Evolutionary conservation across 2,888 invertebrate species (phyloP), one percentile per base, ranked within the genome.

Genomic region (Thymelicus lineola): DNA sequence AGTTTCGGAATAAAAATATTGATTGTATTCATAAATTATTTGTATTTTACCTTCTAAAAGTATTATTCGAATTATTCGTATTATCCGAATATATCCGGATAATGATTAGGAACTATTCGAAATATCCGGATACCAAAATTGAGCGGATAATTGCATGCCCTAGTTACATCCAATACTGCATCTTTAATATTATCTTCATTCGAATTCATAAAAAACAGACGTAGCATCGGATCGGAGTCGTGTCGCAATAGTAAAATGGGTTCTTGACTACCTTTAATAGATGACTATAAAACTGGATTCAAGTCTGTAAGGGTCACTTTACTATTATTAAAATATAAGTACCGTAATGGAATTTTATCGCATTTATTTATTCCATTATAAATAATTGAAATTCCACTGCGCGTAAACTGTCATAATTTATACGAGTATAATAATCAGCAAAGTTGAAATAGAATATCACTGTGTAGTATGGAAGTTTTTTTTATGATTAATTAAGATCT

Each of bases 311-410:
- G 53, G 20, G 20, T 53, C 14, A 55, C 14, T 55, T 28, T 55
- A 55, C 7, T 12, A 9, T 12, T 14, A 55, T 35, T 55, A 55
- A 55, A 53, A 53, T 35, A 5, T 35, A 35, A n/a, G 55, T 55
- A 55, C 14, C 14, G n/a, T 55, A 55, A 28, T 28, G 28, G 28
- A 55, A 55, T 55, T 55, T 55, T 55, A 55, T 28, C 55, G 28
- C 28, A 10, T 28, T 55, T 20, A 53, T 53, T 53, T 55, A 55
- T 35, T 28, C 55, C 28, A 55, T 55, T 55, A 35, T 5, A 55
- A 55, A 55, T 55, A 55, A 55, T 35, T 55, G 55, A 55, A 55
- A 55, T 55, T 55, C 55, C 4, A 14, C 35, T 55, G 28, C 28
- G 55, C 14, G 55, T 55, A 17, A 55, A 35, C 28, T 9, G 10